Evolutionary conservation across 2,797 vertebrate genomes (phyloP).

Genomic region (Eupleurogrammus muticus): DNA sequence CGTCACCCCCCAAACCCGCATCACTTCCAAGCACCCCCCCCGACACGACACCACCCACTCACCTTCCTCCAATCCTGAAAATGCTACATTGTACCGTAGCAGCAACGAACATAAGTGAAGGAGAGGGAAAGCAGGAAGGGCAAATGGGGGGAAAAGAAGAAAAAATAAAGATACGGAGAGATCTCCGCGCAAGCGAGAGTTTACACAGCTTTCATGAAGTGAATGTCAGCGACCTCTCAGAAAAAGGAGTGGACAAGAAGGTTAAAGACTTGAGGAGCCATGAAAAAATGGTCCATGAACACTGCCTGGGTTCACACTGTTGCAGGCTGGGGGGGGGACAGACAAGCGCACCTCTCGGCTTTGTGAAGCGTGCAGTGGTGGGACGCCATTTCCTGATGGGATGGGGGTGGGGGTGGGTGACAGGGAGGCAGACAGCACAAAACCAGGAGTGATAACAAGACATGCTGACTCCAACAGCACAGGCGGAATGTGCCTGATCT

Average conservation of each 20-base stretch:
- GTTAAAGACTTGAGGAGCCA: slow-evolving; percentile 39
- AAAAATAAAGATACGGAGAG: not conserved
- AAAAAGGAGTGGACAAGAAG: slow-evolving; percentile 18
- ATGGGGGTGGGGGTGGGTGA: slow-evolving; percentile 10
- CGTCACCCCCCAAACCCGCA: slow-evolving; percentile 29
- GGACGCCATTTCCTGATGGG: slow-evolving; percentile 22
- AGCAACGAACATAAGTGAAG: slow-evolving; percentile 32
- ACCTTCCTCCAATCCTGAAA: slow-evolving; percentile 43
- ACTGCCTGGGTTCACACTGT: slow-evolving; percentile 17
- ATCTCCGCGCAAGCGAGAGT: slow-evolving; percentile 6
- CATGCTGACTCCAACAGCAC: slow-evolving; percentile 34
- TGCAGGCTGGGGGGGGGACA: slow-evolving; percentile 38
- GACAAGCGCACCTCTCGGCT: slow-evolving; percentile 14
- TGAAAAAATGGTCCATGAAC: slow-evolving; percentile 37
- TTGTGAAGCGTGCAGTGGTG: slow-evolving; percentile 17
- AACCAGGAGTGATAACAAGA: slow-evolving; percentile 56
- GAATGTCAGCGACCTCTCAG: slow-evolving; percentile 26
- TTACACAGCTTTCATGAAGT: slow-evolving; percentile 16
- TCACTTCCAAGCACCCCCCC: slow-evolving; percentile 6
- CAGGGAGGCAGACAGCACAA: slow-evolving; percentile 44
- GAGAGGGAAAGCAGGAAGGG: slow-evolving; percentile 26
- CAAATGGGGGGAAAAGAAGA: not conserved
- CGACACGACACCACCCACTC: not conserved
- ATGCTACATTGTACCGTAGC: slow-evolving; percentile 38
- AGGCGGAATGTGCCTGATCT: slow-evolving; percentile 43